Evolutionary conservation across 2,797 vertebrate species (phyloP).

Genomic region (Thripadectes ignobilis): DNA sequence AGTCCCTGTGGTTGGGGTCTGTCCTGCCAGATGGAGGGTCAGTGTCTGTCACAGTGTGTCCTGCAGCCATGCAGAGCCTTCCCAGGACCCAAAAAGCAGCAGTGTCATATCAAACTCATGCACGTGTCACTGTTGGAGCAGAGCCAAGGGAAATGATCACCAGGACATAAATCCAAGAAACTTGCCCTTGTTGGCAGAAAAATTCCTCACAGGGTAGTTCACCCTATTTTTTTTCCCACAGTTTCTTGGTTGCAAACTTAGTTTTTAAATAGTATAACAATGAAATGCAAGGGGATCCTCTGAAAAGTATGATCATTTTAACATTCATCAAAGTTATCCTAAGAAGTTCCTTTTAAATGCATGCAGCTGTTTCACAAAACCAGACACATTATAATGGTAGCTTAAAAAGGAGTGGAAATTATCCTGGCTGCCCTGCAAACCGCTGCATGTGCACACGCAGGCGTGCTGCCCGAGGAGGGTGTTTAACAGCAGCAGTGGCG

Average conservation of each 20-base stretch:
- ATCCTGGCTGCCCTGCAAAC: slow-evolving; percentile 25
- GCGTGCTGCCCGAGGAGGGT: neutral
- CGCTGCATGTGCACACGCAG: neutral
- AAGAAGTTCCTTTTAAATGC: slow-evolving; percentile 19
- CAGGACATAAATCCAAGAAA: neutral
- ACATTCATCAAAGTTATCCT: neutral
- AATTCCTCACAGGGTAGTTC: neutral
- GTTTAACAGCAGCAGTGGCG: neutral
- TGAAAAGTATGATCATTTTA: neutral
- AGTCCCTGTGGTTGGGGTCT: neutral
- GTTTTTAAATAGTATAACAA: neutral
- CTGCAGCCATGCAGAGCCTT: neutral
- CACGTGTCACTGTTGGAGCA: neutral
- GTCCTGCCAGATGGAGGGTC: neutral
- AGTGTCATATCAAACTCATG: neutral
- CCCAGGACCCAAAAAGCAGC: neutral
- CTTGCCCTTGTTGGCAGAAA: neutral
- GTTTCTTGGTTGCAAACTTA: neutral
- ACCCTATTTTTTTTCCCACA: neutral
- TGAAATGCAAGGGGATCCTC: neutral
- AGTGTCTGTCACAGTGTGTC: rapidly evolving
- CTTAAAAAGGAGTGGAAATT: slow-evolving; percentile 80
- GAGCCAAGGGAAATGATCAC: neutral
- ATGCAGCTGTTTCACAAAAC: slow-evolving; percentile 2
- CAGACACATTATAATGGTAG: slow-evolving; percentile 35